Conservation (phyloP, 2,113 vertebrate species). For the Ptilorrhoa leucosticta region DNA sequence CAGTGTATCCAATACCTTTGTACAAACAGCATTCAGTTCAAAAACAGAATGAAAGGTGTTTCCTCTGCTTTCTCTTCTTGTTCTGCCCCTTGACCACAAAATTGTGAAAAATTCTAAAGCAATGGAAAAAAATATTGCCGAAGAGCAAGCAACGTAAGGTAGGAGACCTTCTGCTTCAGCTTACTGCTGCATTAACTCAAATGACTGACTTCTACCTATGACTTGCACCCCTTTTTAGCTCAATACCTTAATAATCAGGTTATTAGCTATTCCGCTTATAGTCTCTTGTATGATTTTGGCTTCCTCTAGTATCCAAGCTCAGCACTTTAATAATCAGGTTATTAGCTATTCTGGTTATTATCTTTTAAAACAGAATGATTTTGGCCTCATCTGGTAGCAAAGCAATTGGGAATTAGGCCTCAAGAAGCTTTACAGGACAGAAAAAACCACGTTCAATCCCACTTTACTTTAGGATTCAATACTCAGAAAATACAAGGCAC, state of each 20-base stretch:
- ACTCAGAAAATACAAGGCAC: not conserved
- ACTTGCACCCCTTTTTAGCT: not conserved
- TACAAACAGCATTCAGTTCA: not conserved
- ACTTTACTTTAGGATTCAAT: not conserved
- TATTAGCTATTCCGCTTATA: not conserved
- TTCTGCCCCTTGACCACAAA: not conserved
- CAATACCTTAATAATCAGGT: not conserved
- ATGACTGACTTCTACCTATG: not conserved
- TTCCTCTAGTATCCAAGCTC: not conserved
- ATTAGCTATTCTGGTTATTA: not conserved
- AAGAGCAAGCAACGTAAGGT: not conserved
- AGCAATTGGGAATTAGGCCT: not conserved
- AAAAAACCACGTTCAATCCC: not conserved
- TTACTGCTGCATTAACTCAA: not conserved
- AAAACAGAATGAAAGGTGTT: not conserved
- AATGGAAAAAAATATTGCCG: not conserved
- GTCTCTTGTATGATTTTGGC: not conserved
- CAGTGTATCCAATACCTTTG: rapidly evolving
- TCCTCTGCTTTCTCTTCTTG: not conserved
- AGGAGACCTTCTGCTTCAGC: not conserved
- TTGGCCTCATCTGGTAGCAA: not conserved
- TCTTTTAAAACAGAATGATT: not conserved
- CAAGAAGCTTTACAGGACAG: not conserved
- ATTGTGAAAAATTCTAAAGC: not conserved
- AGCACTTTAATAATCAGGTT: not conserved